These are phyloP conservation scores for Sarcophaga variegata DNA, from an alignment of 2,888 invertebrate genomes.

Conservation along the genomic window DNA sequence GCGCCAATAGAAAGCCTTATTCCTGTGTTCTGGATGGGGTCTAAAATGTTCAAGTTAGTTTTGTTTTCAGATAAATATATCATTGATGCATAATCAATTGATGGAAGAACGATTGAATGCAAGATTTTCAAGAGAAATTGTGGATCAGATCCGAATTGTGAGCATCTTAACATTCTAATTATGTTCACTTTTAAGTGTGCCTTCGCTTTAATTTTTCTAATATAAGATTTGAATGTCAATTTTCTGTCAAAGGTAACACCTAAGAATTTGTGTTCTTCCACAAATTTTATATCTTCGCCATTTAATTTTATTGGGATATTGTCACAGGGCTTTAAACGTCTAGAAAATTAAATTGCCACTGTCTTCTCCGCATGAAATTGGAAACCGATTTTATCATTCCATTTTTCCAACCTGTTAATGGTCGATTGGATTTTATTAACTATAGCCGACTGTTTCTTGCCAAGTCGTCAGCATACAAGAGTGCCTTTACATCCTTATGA, in stretches of 20 bases:
- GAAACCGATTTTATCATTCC: not conserved
- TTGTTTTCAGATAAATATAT: not conserved
- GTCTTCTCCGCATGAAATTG: slow-evolving; percentile 18
- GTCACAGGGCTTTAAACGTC: not conserved
- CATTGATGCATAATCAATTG: not conserved
- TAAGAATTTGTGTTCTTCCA: slow-evolving; percentile 3
- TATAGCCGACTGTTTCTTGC: not conserved
- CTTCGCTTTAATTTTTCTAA: not conserved
- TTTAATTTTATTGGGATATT: not conserved
- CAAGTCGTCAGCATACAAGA: slow-evolving; percentile 16
- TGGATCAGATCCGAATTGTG: not conserved
- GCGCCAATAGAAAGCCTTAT: not conserved
- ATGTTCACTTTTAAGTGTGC: not conserved
- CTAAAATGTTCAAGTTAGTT: not conserved
- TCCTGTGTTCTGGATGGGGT: not conserved
- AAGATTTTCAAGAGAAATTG: not conserved
- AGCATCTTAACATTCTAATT: not conserved
- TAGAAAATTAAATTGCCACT: not conserved
- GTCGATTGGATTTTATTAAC: slow-evolving; percentile 2
- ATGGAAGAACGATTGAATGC: not conserved
- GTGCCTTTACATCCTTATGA: slow-evolving; percentile 8
- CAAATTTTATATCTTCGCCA: slow-evolving; percentile 11
- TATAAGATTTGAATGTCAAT: not conserved
- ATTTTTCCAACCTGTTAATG: not conserved
- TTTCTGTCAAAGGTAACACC: slow-evolving; percentile 3